A percentile compares a stretch with the other conserved stretches of the same genome.
phyloP scores from a whole-genome alignment of 2,888 invertebrate species.

The Crocallis elinguaria region DNA sequence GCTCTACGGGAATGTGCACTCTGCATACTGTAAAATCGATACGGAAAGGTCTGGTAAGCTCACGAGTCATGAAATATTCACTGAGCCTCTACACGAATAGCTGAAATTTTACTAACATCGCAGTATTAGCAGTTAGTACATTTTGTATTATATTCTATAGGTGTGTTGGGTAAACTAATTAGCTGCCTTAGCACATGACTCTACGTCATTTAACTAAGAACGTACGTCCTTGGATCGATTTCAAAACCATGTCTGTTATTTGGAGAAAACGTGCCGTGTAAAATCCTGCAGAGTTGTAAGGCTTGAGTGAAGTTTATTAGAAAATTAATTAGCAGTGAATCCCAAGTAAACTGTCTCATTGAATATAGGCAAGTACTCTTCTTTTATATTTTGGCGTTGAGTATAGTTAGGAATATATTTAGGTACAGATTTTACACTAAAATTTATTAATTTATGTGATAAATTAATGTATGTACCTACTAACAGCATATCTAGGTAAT shows the following conservation, averaged over 20 bases:
- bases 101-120: neutral
- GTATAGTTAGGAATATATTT: too few species aligned
- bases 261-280: neutral
- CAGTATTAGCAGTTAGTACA: too few species aligned
- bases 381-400: too few species aligned
- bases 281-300: slow-evolving; percentile 12
- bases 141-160: slow-evolving; percentile 8
- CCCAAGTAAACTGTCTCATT: too few species aligned
- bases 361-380: too few species aligned
- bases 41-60: neutral
- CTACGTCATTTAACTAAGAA: slow-evolving; percentile 19
- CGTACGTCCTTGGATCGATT: slow-evolving; percentile 18
- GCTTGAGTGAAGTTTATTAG: neutral
- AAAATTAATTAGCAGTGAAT: too few species aligned
- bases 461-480: too few species aligned
- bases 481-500: too few species aligned
- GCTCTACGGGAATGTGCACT: too few species aligned
- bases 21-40: neutral
- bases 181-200: slow-evolving; percentile 17
- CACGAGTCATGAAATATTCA: neutral
- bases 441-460: too few species aligned
- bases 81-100: neutral
- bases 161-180: slow-evolving; percentile 23
- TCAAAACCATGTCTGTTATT: slow-evolving; percentile 1
- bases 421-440: too few species aligned